phyloP scores from a whole-genome alignment of 1,140 invertebrate genomes.

The Magallana angulata region DNA sequence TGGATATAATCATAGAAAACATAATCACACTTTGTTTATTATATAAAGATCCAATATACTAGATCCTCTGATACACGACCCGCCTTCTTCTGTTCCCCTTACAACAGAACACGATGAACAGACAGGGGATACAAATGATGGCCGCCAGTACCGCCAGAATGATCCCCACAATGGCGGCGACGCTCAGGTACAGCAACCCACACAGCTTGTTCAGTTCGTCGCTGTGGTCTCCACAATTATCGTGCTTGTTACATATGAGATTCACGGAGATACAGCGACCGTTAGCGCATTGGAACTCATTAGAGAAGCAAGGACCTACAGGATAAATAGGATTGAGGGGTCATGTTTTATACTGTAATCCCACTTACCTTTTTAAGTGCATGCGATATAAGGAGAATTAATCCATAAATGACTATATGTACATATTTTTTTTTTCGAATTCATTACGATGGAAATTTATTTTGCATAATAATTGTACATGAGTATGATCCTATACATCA shows the following conservation, averaged over 20 bases:
- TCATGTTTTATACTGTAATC: neutral
- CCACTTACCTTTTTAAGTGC: no score
- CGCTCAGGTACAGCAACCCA: neutral
- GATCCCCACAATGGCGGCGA: slow-evolving; percentile 49
- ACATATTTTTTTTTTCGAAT: no score
- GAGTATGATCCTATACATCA: no score
- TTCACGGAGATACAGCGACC: slow-evolving; percentile 7
- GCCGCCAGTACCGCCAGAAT: slow-evolving; percentile 23
- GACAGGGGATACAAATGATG: neutral
- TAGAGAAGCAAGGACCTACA: neutral
- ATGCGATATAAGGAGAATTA: no score
- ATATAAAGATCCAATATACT: no score
- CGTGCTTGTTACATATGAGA: slow-evolving; percentile 35
- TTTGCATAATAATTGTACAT: no score
- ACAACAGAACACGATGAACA: slow-evolving; percentile 9
- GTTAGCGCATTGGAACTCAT: slow-evolving; percentile 24
- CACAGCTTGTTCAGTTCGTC: slow-evolving; percentile 21
- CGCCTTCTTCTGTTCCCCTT: neutral
- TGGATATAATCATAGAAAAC: no score
- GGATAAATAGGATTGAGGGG: neutral
- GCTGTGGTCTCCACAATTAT: slow-evolving; percentile 47
- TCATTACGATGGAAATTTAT: no score
- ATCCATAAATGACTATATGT: no score
- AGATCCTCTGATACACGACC: neutral
- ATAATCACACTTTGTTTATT: no score